These are phyloP conservation scores for Dryoscopus gambensis DNA, from an alignment of 2,113 vertebrate species.

Conservation along the genomic window DNA sequence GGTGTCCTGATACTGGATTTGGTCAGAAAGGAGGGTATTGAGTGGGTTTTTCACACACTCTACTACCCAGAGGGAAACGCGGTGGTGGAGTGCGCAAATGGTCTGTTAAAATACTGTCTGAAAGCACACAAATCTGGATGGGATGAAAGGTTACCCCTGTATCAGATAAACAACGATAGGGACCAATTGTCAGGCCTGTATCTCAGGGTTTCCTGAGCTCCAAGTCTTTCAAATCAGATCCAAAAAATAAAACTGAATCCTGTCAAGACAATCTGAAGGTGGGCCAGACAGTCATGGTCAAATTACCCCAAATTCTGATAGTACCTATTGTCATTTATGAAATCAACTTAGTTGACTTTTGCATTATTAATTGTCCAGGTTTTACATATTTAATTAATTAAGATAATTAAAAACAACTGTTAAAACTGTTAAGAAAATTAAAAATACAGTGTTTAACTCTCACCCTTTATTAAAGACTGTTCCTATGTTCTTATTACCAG, in stretches of 20 bases:
- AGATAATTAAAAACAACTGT: too few species aligned
- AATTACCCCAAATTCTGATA: background rate
- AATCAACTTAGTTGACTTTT: too few species aligned
- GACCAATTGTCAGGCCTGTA: background rate
- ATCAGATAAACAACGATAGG: background rate
- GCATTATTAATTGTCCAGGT: too few species aligned
- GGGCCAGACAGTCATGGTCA: background rate
- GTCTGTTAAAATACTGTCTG: background rate
- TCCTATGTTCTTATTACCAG: too few species aligned
- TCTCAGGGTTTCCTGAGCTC: background rate
- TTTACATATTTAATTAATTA: too few species aligned
- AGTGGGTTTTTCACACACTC: background rate
- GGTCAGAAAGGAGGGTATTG: background rate
- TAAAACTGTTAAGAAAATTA: too few species aligned
- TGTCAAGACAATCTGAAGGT: background rate
- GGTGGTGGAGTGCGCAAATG: background rate
- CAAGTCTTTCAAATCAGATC: background rate
- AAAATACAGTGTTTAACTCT: too few species aligned
- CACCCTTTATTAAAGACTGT: too few species aligned
- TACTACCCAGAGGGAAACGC: background rate
- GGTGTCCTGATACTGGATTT: background rate
- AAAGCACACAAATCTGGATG: background rate
- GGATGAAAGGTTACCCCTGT: background rate
- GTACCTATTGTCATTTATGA: too few species aligned
- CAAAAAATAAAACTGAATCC: background rate